Evolutionary conservation across 2,888 invertebrate genomes (phyloP).

Genomic region (Hetaerina titia): DNA sequence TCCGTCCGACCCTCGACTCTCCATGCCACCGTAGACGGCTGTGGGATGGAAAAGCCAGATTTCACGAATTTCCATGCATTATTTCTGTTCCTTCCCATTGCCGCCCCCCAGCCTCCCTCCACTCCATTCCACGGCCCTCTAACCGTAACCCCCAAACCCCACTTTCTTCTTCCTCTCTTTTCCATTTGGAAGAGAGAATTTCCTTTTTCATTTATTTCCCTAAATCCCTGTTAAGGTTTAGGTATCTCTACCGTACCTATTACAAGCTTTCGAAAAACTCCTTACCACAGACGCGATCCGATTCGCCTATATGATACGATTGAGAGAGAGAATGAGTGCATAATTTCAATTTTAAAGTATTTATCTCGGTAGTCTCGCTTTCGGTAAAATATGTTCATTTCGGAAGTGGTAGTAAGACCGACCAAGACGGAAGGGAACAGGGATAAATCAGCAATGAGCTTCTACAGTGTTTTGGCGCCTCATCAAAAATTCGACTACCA

Average conservation of each 20-base stretch:
- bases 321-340: too few relatives aligned
- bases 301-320: neutral
- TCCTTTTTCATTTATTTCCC: neutral
- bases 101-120: neutral
- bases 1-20: neutral
- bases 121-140: neutral
- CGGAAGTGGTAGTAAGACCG: too few relatives aligned
- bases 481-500: too few relatives aligned
- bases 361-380: too few relatives aligned
- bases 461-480: too few relatives aligned
- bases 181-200: too few relatives aligned
- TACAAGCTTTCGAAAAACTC: conserved; percentile 11
- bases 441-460: too few relatives aligned
- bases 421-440: too few relatives aligned
- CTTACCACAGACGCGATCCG: neutral
- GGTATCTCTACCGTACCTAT: neutral
- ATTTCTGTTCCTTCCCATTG: neutral
- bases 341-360: too few relatives aligned
- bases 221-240: conserved; percentile 11
- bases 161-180: neutral
- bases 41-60: neutral
- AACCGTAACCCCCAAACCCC: neutral
- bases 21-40: neutral
- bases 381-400: too few relatives aligned
- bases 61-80: conserved; percentile 44